A percentile compares a stretch with the other conserved stretches of the same genome.
These are phyloP conservation scores for Neria commutata DNA, from an alignment of 2,888 invertebrate genomes.

Conservation along the genomic window DNA sequence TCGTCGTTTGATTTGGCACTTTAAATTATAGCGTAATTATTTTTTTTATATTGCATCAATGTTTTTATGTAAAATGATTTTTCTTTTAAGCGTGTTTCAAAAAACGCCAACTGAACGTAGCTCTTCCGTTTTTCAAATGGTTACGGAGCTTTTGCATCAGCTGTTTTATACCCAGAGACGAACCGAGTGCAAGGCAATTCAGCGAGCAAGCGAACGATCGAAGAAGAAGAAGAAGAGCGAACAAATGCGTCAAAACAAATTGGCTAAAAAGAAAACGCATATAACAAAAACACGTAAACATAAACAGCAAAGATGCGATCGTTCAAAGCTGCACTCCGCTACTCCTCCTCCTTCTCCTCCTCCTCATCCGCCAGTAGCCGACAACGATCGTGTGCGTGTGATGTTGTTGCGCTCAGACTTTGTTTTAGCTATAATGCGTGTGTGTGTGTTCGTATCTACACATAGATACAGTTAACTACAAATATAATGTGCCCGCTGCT, in stretches of 20 bases:
- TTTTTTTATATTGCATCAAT: constrained; percentile 15
- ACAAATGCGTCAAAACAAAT: constrained; percentile 48
- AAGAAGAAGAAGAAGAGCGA: constrained; percentile 45
- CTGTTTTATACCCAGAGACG: constrained; percentile 61
- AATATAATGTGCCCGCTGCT: too few species aligned
- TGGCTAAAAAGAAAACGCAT: constrained; percentile 34
- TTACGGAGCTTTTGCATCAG: constrained; percentile 57
- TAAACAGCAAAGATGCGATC: too few species aligned
- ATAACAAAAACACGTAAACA: constrained; percentile 29
- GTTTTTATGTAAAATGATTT: constrained; percentile 26
- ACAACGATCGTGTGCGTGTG: too few species aligned
- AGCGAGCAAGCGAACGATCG: constrained; percentile 30
- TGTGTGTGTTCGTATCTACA: too few species aligned
- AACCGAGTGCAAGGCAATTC: constrained; percentile 42
- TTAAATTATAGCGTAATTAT: constrained; percentile 2
- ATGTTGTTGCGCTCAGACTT: too few species aligned
- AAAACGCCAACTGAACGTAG: constrained; percentile 38
- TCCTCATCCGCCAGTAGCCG: too few species aligned
- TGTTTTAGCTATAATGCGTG: too few species aligned
- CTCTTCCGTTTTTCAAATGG: constrained; percentile 60
- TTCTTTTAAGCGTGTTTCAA: neutral
- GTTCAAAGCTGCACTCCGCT: too few species aligned
- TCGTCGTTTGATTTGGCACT: too few species aligned
- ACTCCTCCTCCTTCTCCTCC: too few species aligned
- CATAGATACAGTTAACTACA: too few species aligned